These are phyloP conservation scores for Rotaria macrura DNA, from an alignment of 2,888 invertebrate genomes.

Conservation along the genomic window DNA sequence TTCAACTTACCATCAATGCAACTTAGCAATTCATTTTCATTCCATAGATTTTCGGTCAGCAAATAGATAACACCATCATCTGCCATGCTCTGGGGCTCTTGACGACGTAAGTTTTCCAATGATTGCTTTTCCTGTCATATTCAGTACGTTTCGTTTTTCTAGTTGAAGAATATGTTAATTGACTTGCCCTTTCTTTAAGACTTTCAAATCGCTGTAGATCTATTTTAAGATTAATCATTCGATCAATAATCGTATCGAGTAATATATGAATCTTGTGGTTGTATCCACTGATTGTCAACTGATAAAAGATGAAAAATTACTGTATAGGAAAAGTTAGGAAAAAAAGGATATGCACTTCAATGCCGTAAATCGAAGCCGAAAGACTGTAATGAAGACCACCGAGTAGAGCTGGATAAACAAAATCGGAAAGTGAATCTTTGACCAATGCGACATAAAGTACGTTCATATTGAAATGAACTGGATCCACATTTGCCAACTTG, in stretches of 20 bases:
- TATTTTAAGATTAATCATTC: conserved; percentile 67
- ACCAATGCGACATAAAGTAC: conserved; percentile 68
- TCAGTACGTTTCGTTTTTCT: neutral
- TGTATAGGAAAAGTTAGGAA: neutral
- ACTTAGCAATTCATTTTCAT: neutral
- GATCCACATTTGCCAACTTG: conserved; percentile 74
- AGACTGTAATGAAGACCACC: conserved; percentile 69
- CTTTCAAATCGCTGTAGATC: conserved; percentile 72
- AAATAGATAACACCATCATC: neutral
- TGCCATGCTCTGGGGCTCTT: neutral
- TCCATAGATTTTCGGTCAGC: neutral
- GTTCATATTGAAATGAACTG: conserved; percentile 68
- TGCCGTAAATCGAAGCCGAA: conserved; percentile 68
- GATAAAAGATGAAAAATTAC: conserved; percentile 40
- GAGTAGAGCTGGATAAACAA: conserved; percentile 77
- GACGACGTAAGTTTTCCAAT: neutral
- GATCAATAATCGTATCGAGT: conserved; percentile 72
- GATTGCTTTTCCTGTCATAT: neutral
- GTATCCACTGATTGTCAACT: conserved; percentile 76
- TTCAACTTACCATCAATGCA: neutral
- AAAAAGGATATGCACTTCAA: conserved; percentile 60
- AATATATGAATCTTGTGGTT: conserved; percentile 66
- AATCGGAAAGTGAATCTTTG: conserved; percentile 77
- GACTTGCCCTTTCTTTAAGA: conserved; percentile 66
- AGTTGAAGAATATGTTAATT: neutral